Conservation (phyloP, 2,888 invertebrate species). For the Sesia apiformis region DNA sequence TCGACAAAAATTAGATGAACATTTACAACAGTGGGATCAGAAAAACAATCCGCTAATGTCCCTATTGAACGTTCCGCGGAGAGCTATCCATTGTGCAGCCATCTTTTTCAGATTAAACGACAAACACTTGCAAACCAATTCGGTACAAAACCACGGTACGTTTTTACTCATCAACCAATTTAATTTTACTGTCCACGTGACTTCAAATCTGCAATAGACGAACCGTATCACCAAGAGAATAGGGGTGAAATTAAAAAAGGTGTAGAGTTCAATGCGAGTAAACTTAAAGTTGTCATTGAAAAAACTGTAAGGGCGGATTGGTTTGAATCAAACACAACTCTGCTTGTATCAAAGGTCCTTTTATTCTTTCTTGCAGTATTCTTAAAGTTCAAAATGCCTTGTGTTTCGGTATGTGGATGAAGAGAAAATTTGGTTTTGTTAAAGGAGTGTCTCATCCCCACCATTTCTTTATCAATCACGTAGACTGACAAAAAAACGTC, state of each 20-base stretch:
- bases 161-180: constrained; percentile 26
- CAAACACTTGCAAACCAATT: constrained; percentile 35
- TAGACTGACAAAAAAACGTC: constrained; percentile 57
- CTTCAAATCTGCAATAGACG: no score
- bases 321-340: constrained; percentile 9
- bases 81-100: constrained; percentile 19
- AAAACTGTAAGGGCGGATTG: constrained; percentile 20
- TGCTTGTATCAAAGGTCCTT: not conserved
- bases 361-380: no score
- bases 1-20: constrained; percentile 9
- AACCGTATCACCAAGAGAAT: no score
- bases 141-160: constrained; percentile 21
- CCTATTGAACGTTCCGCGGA: constrained; percentile 5
- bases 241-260: no score
- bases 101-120: constrained; percentile 23
- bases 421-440: no score
- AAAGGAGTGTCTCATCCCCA: constrained; percentile 49
- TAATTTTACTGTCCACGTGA: not conserved
- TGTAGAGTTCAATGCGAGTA: not conserved
- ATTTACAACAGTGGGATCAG: no score
- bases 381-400: not conserved
- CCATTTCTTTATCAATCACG: constrained; percentile 67
- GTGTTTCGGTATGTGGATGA: constrained; percentile 3
- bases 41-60: constrained; percentile 8
- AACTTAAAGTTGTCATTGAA: constrained; percentile 21